Conservation (phyloP, 2,888 invertebrate genomes). For the Plemyria rubiginata region DNA sequence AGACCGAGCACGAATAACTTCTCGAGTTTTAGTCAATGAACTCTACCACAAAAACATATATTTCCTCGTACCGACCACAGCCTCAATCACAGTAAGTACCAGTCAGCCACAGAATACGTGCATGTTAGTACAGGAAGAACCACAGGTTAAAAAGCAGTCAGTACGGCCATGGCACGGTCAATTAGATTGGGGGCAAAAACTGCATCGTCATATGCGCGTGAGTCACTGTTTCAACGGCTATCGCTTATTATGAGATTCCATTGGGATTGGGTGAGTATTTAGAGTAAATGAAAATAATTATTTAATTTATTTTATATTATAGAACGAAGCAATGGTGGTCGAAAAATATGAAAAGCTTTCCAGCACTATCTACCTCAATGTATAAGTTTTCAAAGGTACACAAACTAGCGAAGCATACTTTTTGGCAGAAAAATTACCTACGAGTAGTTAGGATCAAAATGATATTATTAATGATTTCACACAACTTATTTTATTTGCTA, state of each 20-base stretch:
- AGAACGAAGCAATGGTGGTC: not conserved
- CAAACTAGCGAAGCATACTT: too few relatives aligned
- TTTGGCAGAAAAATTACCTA: too few relatives aligned
- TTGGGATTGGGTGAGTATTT: conserved; percentile 8
- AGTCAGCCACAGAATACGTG: conserved; percentile 1
- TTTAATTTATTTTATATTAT: not conserved
- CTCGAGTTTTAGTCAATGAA: conserved; percentile 27
- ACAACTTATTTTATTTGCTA: too few relatives aligned
- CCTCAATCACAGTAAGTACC: conserved; percentile 1
- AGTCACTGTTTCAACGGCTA: conserved; percentile 22
- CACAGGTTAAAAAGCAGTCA: conserved; percentile 8
- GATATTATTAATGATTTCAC: too few relatives aligned
- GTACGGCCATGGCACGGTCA: conserved; percentile 39
- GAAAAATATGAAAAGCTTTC: too few relatives aligned
- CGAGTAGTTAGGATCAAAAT: too few relatives aligned
- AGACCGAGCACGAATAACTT: too few relatives aligned
- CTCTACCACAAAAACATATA: conserved; percentile 26
- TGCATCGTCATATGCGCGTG: conserved; percentile 42
- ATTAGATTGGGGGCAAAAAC: conserved; percentile 43
- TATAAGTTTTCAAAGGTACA: too few relatives aligned
- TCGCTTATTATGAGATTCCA: conserved; percentile 13
- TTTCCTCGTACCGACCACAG: conserved; percentile 17
- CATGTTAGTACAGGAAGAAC: not conserved
- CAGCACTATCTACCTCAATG: too few relatives aligned
- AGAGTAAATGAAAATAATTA: conserved; percentile 4